Percentiles rank a stretch among this genome's conserved stretches.
Evolutionary conservation across 1,140 invertebrate species (phyloP).

Genomic region (Bicyclus anynana): DNA sequence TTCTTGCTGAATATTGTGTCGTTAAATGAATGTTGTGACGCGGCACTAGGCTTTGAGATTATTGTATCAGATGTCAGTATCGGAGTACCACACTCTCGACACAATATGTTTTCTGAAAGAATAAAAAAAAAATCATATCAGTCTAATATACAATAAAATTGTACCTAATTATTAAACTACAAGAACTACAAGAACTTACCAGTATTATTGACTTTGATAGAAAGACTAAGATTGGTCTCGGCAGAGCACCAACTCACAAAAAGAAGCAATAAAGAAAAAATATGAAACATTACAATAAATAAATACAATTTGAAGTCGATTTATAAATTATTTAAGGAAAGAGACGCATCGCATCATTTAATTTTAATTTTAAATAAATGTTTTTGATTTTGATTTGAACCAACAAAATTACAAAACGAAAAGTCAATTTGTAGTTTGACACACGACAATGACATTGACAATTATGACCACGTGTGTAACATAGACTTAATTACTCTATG

Average conservation of each 20-base stretch:
- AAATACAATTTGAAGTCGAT: background rate
- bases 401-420: too few relatives aligned
- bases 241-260: constrained; percentile 7
- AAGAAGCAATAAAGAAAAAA: constrained; percentile 15
- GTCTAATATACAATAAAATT: background rate
- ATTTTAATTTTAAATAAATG: too few relatives aligned
- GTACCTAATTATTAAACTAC: too few relatives aligned
- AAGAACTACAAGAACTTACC: too few relatives aligned
- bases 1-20: constrained; percentile 58
- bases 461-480: too few relatives aligned
- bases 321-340: background rate
- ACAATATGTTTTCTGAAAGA: constrained; percentile 65
- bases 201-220: background rate
- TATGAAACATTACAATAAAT: constrained; percentile 22
- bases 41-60: constrained; percentile 52
- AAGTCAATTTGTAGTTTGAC: too few relatives aligned
- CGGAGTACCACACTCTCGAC: constrained; percentile 64
- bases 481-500: too few relatives aligned
- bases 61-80: constrained; percentile 50
- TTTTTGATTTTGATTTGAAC: too few relatives aligned
- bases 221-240: background rate
- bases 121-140: background rate
- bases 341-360: too few relatives aligned
- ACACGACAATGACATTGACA: too few relatives aligned
- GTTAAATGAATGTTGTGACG: constrained; percentile 45